Percentiles rank a stretch among this genome's conserved stretches.
Evolutionary conservation across 2,888 invertebrate genomes (phyloP).

Genomic region (Campaea margaritaria): DNA sequence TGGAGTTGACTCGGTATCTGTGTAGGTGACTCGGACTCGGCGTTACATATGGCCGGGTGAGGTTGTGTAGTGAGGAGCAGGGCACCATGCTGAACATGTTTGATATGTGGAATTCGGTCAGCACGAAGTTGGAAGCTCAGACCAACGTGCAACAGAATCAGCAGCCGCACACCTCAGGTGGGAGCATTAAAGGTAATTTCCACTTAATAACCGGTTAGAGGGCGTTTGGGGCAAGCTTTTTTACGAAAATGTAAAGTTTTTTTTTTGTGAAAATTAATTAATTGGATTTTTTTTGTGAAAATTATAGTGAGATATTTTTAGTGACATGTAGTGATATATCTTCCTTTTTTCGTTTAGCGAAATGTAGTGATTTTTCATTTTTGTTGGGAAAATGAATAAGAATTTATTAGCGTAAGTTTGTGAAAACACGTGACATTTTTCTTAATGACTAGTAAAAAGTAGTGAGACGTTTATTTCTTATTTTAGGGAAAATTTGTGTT

Average conservation of each 20-base stretch:
- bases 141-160: constrained; percentile 87
- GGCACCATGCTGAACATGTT: constrained; percentile 88
- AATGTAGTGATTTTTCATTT: too few species aligned
- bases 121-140: constrained; percentile 89
- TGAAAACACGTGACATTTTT: too few species aligned
- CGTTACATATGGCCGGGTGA: constrained; percentile 30
- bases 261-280: too few species aligned
- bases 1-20: background rate
- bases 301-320: too few species aligned
- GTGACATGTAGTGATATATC: too few species aligned
- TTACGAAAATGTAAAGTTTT: background rate
- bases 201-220: constrained; percentile 56
- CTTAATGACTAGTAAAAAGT: too few species aligned
- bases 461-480: too few species aligned
- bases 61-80: constrained; percentile 51
- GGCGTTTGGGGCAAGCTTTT: constrained; percentile 41
- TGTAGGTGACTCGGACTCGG: constrained; percentile 11
- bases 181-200: constrained; percentile 92
- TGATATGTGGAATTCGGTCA: constrained; percentile 93
- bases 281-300: too few species aligned
- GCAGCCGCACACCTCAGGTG: constrained; percentile 92
- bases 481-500: too few species aligned
- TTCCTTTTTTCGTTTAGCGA: too few species aligned
- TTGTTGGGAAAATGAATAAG: too few species aligned
- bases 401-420: too few species aligned